Conservation (phyloP, 2,797 vertebrate genomes). For the Corythornis leucogaster region DNA sequence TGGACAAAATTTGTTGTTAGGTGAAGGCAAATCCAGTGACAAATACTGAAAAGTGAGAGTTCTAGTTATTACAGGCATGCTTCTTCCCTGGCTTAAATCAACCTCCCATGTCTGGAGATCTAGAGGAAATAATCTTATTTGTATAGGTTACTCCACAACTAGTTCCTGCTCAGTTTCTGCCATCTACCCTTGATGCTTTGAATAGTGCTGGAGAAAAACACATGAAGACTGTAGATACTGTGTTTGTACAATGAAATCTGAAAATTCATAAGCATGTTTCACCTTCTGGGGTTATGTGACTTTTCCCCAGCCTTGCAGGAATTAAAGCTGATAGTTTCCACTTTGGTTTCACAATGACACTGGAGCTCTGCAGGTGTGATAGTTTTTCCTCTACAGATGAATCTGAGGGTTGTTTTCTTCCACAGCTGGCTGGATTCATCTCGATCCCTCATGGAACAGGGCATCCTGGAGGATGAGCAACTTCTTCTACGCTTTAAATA, state of each 20-base stretch:
- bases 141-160: background rate
- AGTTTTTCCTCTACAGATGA: background rate
- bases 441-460: slow-evolving; percentile 96
- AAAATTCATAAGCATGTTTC: background rate
- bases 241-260: background rate
- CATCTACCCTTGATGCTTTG: background rate
- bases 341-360: background rate
- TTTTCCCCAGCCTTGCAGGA: background rate
- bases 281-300: background rate
- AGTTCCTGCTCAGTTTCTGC: background rate
- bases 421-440: slow-evolving; percentile 97
- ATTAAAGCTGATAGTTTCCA: background rate
- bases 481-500: slow-evolving; percentile 96
- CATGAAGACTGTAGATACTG: background rate
- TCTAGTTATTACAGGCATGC: background rate
- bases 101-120: background rate
- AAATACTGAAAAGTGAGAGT: background rate
- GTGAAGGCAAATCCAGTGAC: background rate
- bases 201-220: background rate
- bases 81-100: background rate
- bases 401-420: slow-evolving; percentile 28
- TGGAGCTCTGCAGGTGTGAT: background rate
- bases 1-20: background rate
- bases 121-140: background rate
- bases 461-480: slow-evolving; percentile 88